Conservation (phyloP, 2,797 vertebrate species). For the Cynopterus sphinx region DNA sequence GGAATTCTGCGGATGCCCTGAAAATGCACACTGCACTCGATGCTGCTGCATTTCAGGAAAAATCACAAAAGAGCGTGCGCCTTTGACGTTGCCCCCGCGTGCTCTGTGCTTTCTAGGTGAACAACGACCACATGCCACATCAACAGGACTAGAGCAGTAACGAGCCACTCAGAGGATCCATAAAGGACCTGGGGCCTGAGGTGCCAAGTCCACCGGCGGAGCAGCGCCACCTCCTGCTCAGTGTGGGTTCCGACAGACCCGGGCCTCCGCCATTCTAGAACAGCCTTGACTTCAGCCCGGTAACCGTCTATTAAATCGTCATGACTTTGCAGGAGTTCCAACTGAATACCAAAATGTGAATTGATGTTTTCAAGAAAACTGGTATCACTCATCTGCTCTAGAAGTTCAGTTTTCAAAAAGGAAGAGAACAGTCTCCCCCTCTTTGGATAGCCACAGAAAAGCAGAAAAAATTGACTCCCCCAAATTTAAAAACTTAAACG, state of each 20-base stretch:
- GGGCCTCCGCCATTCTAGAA: background rate
- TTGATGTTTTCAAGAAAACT: background rate
- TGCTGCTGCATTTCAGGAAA: background rate
- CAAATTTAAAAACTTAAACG: background rate
- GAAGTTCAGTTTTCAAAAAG: background rate
- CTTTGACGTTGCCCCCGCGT: background rate
- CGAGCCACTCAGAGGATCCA: background rate
- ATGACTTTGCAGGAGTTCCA: background rate
- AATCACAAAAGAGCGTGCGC: background rate
- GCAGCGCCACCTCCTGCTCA: conserved; percentile 81
- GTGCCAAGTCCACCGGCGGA: background rate
- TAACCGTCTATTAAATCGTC: background rate
- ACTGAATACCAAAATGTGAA: background rate
- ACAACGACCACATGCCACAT: background rate
- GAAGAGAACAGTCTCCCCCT: background rate
- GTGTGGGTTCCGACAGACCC: background rate
- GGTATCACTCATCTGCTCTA: background rate
- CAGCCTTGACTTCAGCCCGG: background rate
- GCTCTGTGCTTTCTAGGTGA: background rate
- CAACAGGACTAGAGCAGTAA: background rate
- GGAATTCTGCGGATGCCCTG: background rate
- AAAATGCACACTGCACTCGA: background rate
- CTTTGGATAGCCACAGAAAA: background rate
- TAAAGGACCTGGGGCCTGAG: rapidly evolving
- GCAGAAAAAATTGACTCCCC: background rate